Percentiles rank a stretch among this genome's conserved stretches.
phyloP scores from a whole-genome alignment of 1,140 invertebrate genomes.

The Wasmannia auropunctata region DNA sequence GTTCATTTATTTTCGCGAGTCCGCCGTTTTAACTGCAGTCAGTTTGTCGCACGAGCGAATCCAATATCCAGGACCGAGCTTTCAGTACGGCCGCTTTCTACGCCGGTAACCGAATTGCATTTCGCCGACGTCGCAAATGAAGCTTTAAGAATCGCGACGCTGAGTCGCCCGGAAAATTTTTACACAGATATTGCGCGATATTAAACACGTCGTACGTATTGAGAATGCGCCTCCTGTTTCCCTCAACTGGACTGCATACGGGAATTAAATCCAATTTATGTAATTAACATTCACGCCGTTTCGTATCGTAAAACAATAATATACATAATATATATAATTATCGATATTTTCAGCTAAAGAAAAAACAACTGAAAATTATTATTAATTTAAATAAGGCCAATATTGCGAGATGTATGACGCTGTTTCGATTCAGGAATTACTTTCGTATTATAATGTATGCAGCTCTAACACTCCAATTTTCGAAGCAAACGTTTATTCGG shows the following conservation, averaged over 20 bases:
- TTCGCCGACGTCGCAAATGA: conserved; percentile 64
- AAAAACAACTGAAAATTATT: not conserved
- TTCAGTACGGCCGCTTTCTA: conserved; percentile 11
- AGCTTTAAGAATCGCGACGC: conserved; percentile 72
- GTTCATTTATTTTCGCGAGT: conserved; percentile 34
- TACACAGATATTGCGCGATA: conserved; percentile 24
- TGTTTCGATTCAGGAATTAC: not conserved
- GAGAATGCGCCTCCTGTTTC: not conserved
- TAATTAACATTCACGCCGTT: not conserved
- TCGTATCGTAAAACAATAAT: not conserved
- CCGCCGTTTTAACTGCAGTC: conserved; percentile 26
- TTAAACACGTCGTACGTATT: not conserved
- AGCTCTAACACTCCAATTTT: not conserved
- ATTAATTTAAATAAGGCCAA: not conserved
- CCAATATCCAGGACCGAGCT: conserved; percentile 40
- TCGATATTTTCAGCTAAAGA: not conserved
- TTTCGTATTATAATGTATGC: not conserved
- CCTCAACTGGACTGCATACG: not conserved
- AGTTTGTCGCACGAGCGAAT: conserved; percentile 35
- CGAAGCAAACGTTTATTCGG: not conserved
- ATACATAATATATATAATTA: not conserved
- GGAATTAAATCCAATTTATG: not conserved
- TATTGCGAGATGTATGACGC: not conserved
- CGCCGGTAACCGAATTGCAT: conserved; percentile 22
- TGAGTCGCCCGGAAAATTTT: conserved; percentile 58